These are phyloP conservation scores for Centropus bengalensis DNA, from an alignment of 2,113 vertebrate species.

Conservation along the genomic window DNA sequence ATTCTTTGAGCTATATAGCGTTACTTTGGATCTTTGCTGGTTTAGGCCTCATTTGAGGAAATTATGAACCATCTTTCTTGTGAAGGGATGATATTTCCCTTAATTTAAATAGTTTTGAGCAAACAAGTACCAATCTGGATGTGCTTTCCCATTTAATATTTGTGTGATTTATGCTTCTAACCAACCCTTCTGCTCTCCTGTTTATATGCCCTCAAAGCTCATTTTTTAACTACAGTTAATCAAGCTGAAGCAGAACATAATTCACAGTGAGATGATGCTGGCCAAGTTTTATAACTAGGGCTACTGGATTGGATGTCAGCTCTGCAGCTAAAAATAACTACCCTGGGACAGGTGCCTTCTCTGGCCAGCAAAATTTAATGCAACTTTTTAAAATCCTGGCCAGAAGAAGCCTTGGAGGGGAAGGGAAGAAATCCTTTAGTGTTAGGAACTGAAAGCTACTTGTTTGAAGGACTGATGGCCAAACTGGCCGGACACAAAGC, in stretches of 20 bases:
- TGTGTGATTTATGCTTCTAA: slow-evolving; percentile 50
- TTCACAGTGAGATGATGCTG: background rate
- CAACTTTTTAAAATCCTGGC: background rate
- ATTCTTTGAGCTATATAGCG: background rate
- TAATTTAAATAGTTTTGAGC: slow-evolving; percentile 56
- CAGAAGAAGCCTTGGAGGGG: background rate
- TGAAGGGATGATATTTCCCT: slow-evolving; percentile 22
- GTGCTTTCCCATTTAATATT: slow-evolving; percentile 54
- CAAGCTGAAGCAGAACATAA: slow-evolving; percentile 44
- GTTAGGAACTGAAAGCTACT: background rate
- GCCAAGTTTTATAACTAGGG: slow-evolving; percentile 30
- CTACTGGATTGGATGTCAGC: slow-evolving; percentile 37
- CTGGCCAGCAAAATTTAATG: slow-evolving; percentile 41
- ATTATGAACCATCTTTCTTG: background rate
- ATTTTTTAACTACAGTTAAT: slow-evolving; percentile 66
- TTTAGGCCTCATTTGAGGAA: background rate
- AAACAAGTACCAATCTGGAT: slow-evolving; percentile 60
- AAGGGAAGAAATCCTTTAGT: background rate
- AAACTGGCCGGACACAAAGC: background rate
- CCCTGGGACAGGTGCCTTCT: slow-evolving; percentile 35
- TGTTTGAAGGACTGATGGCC: background rate
- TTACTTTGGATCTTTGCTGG: background rate
- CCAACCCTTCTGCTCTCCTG: slow-evolving; percentile 47
- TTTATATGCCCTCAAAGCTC: slow-evolving; percentile 48
- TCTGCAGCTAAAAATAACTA: slow-evolving; percentile 28